Evolutionary conservation across 2,113 vertebrate genomes (phyloP), one percentile per base, ranked within the genome.

Genomic region (Rutilus rutilus): DNA sequence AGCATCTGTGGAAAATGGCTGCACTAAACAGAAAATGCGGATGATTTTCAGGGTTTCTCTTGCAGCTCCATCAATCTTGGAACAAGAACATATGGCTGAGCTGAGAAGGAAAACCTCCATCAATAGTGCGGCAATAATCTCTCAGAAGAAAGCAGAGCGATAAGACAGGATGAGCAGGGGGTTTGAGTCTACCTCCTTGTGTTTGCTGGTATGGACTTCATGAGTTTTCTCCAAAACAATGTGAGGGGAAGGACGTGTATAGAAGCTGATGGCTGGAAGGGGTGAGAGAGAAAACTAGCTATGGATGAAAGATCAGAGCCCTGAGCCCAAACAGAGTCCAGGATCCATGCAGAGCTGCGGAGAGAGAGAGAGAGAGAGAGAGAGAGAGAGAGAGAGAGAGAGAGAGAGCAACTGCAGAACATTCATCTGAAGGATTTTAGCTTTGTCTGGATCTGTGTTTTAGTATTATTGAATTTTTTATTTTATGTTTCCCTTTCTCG

Each of bases 71-170:
- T 86, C 71, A 82, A 21, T 86, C 71, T 62, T 82, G 65, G 39
- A 60, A 27, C 19, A 45, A 60, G 54, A 86, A 59, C 85, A 82
- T 74, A 75, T 86, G 78, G 71, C 65, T 69, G 57, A 81, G 64
- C n/a, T 8, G 36, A 60, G 77, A 62, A 67, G 17, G 23, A 57
- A 71, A 69, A 57, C 9, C 74, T 65, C 39, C 60, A 85, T 85
- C 84, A 62, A 54, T 71, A 42, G 47, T 4, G 19, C 67, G 36
- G 23, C 62, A 86, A 59, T 25, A 21, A 67, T 47, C 76, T 73
- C 30, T 83, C 23, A 23, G 5, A 15, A 59, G 6, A 73, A 71
- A n/a, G 10, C 52, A 17, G 50, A 23, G 47, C 27, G 10, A 78
- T 23, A 8, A 57, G 27, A 33, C 10, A 36, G 25, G 4, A 39